phyloP scores from a whole-genome alignment of 1,140 invertebrate genomes.

The Caenorhabditis tropicalis region DNA sequence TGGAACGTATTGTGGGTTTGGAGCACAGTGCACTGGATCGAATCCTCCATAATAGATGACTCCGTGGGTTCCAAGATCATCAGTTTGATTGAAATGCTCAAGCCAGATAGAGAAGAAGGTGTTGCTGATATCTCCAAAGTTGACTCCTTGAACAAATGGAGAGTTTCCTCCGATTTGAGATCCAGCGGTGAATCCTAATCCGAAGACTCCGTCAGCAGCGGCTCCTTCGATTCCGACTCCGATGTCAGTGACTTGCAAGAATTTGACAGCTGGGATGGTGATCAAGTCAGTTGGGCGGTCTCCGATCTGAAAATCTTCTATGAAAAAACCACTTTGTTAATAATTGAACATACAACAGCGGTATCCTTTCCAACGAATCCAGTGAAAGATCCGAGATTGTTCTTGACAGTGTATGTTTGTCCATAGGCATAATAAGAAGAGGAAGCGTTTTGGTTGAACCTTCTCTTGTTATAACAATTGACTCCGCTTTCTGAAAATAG shows the following conservation, averaged over 20 bases:
- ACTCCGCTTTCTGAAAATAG: not conserved
- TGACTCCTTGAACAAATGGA: conserved; percentile 19
- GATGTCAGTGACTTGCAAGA: conserved; percentile 18
- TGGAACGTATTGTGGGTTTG: conserved; percentile 11
- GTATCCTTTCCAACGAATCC: conserved; percentile 26
- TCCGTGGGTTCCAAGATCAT: conserved; percentile 28
- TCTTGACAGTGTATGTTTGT: not conserved
- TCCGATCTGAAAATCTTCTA: not conserved
- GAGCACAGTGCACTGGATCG: conserved; percentile 15
- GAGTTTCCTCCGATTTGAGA: conserved; percentile 33
- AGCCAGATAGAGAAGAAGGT: conserved; percentile 35
- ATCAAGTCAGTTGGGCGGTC: conserved; percentile 13
- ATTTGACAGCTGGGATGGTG: conserved; percentile 12
- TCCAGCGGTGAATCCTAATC: not conserved
- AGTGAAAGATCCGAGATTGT: not conserved
- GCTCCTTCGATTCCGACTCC: not conserved
- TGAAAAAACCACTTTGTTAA: not conserved
- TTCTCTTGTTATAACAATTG: conserved; percentile 12
- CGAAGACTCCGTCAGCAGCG: conserved; percentile 17
- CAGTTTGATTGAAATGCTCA: conserved; percentile 23
- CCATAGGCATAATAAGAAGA: conserved; percentile 34
- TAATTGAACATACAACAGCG: not conserved
- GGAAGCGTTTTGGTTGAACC: not conserved
- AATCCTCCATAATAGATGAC: conserved; percentile 39
- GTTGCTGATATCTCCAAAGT: not conserved